Percentiles rank a stretch among this genome's conserved stretches.
Evolutionary conservation across 2,113 vertebrate species (phyloP).

Genomic region (Perca flavescens): DNA sequence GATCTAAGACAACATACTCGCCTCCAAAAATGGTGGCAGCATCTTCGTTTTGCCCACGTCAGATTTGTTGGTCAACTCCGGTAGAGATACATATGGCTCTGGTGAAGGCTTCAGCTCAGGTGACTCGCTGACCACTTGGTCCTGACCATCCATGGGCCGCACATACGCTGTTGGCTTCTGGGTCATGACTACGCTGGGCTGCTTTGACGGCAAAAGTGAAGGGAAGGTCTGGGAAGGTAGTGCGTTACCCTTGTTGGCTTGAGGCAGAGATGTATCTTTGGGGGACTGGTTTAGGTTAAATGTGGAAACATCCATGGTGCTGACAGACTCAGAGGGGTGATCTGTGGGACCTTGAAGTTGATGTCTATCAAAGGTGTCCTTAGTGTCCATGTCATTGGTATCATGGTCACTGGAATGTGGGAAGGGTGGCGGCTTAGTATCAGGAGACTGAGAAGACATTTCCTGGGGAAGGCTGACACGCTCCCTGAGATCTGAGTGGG

Average conservation of each 20-base stretch:
- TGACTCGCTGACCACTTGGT: conserved; percentile 89
- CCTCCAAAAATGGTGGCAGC: conserved; percentile 87
- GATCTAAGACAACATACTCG: conserved; percentile 74
- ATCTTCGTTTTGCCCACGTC: conserved; percentile 86
- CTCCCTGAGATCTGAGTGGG: conserved; percentile 61
- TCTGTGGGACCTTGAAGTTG: conserved; percentile 47
- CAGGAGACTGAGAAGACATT: conserved; percentile 76
- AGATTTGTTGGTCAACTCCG: conserved; percentile 85
- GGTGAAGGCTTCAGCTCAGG: conserved; percentile 89
- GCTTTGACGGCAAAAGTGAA: conserved; percentile 88
- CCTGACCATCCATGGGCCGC: conserved; percentile 96
- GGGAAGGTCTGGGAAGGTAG: conserved; percentile 89
- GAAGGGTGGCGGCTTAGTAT: conserved; percentile 77
- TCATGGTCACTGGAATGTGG: conserved; percentile 87
- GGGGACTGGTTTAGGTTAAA: conserved; percentile 69
- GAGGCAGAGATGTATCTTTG: conserved; percentile 68
- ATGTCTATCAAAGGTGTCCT: conserved; percentile 46
- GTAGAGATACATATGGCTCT: conserved; percentile 84
- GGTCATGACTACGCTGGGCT: conserved; percentile 82
- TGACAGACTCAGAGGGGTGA: conserved; percentile 35
- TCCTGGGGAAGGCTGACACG: conserved; percentile 44
- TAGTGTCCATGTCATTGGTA: conserved; percentile 73
- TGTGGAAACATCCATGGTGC: conserved; percentile 52
- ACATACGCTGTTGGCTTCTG: conserved; percentile 97
- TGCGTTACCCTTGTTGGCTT: conserved; percentile 75